These are phyloP conservation scores for Ptiloglossa arizonensis DNA, from an alignment of 1,140 invertebrate species.

Conservation along the genomic window DNA sequence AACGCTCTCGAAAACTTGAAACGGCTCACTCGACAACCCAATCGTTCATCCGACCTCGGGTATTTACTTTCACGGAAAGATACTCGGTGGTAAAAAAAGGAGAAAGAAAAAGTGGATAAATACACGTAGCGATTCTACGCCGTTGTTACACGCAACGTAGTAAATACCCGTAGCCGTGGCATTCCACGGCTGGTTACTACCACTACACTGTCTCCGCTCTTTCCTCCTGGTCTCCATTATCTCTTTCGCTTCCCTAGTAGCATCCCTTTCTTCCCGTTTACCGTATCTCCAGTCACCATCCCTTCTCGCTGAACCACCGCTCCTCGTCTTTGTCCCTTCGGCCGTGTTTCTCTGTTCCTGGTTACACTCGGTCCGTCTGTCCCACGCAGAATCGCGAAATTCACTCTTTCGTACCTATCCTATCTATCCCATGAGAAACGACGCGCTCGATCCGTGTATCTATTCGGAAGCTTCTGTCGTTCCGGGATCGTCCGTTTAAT, in stretches of 20 bases:
- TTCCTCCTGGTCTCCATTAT: neutral
- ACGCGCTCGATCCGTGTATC: no score
- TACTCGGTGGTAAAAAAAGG: neutral
- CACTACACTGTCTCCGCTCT: neutral
- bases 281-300: neutral
- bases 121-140: neutral
- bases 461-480: no score
- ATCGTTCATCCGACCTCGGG: no score
- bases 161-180: conserved; percentile 2
- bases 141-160: conserved; percentile 11
- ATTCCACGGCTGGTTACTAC: conserved; percentile 17
- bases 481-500: no score
- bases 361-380: neutral
- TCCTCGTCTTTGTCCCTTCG: neutral
- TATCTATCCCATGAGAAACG: no score
- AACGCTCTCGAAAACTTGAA: no score
- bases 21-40: no score
- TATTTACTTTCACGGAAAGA: neutral
- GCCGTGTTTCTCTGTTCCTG: neutral
- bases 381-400: no score
- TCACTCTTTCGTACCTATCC: neutral
- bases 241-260: no score
- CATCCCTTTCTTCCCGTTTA: neutral
- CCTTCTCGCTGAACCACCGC: neutral
- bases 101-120: neutral